Evolutionary conservation across 2,888 invertebrate species (phyloP).

Genomic region (Merodon equestris): DNA sequence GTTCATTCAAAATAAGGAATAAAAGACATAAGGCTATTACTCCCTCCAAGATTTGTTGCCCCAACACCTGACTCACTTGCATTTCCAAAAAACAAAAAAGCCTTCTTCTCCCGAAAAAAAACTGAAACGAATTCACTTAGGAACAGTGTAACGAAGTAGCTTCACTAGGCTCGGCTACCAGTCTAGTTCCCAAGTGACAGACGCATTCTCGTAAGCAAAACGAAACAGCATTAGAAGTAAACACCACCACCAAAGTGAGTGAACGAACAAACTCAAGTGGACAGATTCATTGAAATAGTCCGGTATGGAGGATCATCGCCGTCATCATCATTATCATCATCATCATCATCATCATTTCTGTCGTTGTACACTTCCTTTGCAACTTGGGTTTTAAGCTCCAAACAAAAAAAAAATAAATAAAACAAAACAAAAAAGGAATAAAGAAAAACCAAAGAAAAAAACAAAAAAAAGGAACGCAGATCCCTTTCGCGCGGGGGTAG

Average conservation of each 20-base stretch:
- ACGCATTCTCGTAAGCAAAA: conserved; percentile 29
- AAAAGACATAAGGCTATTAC: no score
- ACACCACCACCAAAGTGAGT: conserved; percentile 55
- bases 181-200: conserved; percentile 1
- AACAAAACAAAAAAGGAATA: conserved; percentile 27
- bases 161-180: no score
- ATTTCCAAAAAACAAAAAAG: no score
- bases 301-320: conserved; percentile 52
- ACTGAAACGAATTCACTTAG: no score
- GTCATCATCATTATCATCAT: no score
- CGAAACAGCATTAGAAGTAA: conserved; percentile 1
- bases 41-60: no score
- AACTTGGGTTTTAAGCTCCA: conserved; percentile 26
- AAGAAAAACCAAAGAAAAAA: conserved; percentile 48
- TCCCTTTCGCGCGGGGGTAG: conserved; percentile 30
- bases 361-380: conserved; percentile 48
- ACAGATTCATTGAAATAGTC: conserved; percentile 60
- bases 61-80: no score
- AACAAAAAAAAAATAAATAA: neutral
- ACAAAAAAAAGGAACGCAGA: no score
- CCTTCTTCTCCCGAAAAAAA: no score
- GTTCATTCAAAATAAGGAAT: no score
- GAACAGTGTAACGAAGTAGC: no score
- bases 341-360: no score
- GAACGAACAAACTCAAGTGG: conserved; percentile 58